Evolutionary conservation across 2,888 invertebrate genomes (phyloP), one percentile per base, ranked within the genome.

Genomic region (Dendrolimus pini): DNA sequence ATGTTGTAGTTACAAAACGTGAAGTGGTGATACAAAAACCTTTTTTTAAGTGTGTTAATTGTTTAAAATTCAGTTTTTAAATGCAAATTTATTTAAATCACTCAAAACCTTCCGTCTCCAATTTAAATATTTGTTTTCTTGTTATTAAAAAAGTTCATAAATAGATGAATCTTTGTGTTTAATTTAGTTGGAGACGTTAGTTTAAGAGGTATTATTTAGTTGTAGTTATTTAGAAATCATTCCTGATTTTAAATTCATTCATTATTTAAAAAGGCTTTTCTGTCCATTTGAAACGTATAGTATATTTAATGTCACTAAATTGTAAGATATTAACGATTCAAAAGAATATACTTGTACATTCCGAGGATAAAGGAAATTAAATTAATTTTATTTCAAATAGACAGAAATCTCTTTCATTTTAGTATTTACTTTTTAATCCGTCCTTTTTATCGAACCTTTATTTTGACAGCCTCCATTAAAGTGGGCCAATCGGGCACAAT

Each of bases 401-500:
- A 68, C 76, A 74, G 65, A 75, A 69, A 66, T 64, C 69, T 72
- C 70, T 69, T 63, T 64, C 55, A 12, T 68, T 81, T 82, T 67
- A 71, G 62, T 57, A 62, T 78, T 71, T 78, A 73, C 66, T 78
- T 87, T 89, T 83, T 82, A 68, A 57, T 69, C 67, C 66, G 62
- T 78, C 77, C 77, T 76, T 80, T 84, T 89, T 82, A 92, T 88
- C 93, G 92, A 93, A 94, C 93, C 93, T 94, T 93, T 86, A 89
- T 88, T 91, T 92, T 93, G 83, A 91, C 92, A 89, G 91, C 86
- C 85, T 92, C 92, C 87, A 92, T 88, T 86, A 96, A 93, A 75
- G 83, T 93, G 78, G 95, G 95, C 95, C 95, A 96, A 91, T 95
- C 95, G 76, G 94, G 94, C 85, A 95, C 94, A 81, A 95, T 85